Conservation (phyloP, 1,140 invertebrate genomes). For the Brachystomella parvula region DNA sequence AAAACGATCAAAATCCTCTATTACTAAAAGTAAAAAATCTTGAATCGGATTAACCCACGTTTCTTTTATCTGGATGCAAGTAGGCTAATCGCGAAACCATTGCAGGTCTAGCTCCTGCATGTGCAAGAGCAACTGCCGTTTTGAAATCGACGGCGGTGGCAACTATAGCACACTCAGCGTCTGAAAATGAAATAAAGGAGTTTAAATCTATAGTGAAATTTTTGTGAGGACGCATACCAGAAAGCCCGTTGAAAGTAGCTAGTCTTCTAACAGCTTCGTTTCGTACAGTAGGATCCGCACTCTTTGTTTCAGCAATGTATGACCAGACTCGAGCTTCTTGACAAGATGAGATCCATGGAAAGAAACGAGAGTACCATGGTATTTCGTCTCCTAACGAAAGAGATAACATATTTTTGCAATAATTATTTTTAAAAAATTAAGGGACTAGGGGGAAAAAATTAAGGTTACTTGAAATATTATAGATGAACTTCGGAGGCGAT, state of each 20-base stretch:
- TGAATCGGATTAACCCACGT: not conserved
- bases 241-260: not conserved
- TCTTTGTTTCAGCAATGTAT: not conserved
- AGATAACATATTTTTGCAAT: too few relatives aligned
- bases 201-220: not conserved
- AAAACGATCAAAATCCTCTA: not conserved
- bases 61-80: constrained; percentile 2
- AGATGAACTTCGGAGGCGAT: not conserved
- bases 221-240: constrained; percentile 3
- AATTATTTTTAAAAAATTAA: not conserved
- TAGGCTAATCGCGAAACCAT: not conserved
- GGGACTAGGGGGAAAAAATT: not conserved
- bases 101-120: constrained; percentile 20
- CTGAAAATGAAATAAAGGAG: not conserved
- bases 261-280: not conserved
- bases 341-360: not conserved
- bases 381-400: not conserved
- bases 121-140: constrained; percentile 21
- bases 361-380: not conserved
- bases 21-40: not conserved
- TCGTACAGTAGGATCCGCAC: not conserved
- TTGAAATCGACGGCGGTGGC: constrained; percentile 8
- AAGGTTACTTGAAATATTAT: not conserved
- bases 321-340: not conserved
- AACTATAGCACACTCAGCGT: not conserved